Percentiles rank a stretch among this genome's conserved stretches.
These are phyloP conservation scores for Petromus typicus DNA, from an alignment of 2,113 vertebrate genomes.

Conservation along the genomic window DNA sequence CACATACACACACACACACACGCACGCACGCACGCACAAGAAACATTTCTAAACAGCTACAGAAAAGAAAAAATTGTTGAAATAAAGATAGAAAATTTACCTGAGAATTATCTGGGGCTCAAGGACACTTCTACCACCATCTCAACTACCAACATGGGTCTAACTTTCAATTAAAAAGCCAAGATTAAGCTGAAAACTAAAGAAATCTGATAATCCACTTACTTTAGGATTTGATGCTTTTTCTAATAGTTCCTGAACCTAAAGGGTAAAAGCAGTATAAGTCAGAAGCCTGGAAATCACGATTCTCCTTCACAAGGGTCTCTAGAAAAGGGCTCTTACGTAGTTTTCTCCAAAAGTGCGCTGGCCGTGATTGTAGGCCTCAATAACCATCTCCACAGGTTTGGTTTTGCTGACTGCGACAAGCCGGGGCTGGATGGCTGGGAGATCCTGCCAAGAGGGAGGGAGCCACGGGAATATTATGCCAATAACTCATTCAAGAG, in stretches of 20 bases:
- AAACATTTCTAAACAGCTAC: neutral
- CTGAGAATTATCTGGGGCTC: neutral
- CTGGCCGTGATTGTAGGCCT: conserved; percentile 95
- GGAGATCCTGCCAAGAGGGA: conserved; percentile 89
- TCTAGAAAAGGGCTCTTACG: conserved; percentile 86
- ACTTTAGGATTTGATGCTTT: conserved; percentile 97
- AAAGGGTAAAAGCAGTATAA: conserved; percentile 36
- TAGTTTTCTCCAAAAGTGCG: conserved; percentile 99
- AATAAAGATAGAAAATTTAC: conserved; percentile 40
- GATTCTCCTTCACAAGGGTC: neutral
- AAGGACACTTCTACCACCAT: neutral
- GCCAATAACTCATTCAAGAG: neutral
- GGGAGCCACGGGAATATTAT: neutral
- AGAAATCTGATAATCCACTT: conserved; percentile 64
- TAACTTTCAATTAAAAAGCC: neutral
- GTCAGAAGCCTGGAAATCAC: conserved; percentile 16
- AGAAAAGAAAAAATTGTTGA: conserved; percentile 24
- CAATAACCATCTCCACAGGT: conserved; percentile 95
- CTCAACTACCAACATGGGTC: neutral
- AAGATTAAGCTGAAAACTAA: conserved; percentile 2
- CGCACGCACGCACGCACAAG: too few species aligned
- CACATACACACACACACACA: too few species aligned
- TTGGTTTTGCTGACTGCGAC: conserved; percentile 99
- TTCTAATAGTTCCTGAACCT: conserved; percentile 97
- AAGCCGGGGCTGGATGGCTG: conserved; percentile 91